These are phyloP conservation scores for Diabrotica undecimpunctata DNA, from an alignment of 1,140 invertebrate species.

Conservation along the genomic window DNA sequence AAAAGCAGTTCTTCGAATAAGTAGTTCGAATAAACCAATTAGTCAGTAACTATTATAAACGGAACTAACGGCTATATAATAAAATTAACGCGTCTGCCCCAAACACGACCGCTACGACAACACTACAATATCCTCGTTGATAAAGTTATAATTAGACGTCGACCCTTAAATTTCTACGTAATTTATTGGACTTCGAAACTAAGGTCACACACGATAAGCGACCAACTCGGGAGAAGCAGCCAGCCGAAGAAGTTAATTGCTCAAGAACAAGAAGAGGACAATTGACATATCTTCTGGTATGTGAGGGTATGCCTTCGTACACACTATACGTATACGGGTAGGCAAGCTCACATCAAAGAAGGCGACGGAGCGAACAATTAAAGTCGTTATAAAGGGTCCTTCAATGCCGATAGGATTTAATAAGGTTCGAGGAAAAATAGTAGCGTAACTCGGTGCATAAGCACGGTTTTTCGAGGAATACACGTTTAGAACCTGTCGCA, in stretches of 20 bases:
- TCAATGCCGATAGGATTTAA: neutral
- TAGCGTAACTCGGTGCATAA: too few relatives aligned
- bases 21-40: too few relatives aligned
- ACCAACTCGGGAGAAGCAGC: neutral
- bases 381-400: constrained; percentile 5
- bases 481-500: too few relatives aligned
- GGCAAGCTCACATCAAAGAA: constrained; percentile 9
- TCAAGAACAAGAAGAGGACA: neutral
- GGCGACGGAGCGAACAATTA: constrained; percentile 3
- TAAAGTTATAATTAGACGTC: constrained; percentile 7
- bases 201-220: constrained; percentile 3
- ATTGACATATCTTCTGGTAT: neutral
- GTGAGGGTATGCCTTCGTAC: neutral
- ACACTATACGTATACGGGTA: constrained; percentile 1
- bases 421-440: neutral
- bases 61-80: too few relatives aligned
- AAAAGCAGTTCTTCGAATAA: too few relatives aligned
- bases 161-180: neutral
- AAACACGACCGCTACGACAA: too few relatives aligned
- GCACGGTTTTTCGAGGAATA: too few relatives aligned
- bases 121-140: neutral
- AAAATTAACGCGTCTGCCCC: too few relatives aligned
- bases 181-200: neutral
- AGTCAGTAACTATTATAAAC: too few relatives aligned
- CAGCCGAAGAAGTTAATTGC: neutral